These are phyloP conservation scores for Ormyrus rosae DNA, from an alignment of 2,888 invertebrate genomes.

Conservation along the genomic window DNA sequence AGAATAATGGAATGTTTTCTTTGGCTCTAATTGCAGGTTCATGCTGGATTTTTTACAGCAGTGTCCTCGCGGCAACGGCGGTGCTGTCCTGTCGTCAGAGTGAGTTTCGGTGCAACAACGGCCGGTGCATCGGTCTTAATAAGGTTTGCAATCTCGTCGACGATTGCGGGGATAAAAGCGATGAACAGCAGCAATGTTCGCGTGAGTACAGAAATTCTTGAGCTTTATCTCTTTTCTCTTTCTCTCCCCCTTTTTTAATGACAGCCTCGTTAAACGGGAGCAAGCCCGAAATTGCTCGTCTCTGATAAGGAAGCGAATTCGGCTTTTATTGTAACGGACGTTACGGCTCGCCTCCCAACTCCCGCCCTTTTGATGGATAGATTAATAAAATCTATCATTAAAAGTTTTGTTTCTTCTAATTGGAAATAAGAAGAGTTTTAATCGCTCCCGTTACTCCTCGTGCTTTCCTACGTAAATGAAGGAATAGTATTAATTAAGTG, in stretches of 20 bases:
- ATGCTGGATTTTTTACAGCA: slow-evolving; percentile 69
- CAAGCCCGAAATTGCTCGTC: slow-evolving; percentile 14
- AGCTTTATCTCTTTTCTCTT: not conserved
- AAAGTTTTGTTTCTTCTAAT: too few species aligned
- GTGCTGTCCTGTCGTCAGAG: slow-evolving; percentile 77
- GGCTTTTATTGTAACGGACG: not conserved
- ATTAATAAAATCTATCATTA: slow-evolving; percentile 4
- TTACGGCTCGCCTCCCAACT: not conserved
- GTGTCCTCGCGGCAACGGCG: slow-evolving; percentile 67
- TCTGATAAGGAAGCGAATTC: slow-evolving; percentile 16
- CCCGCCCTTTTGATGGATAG: not conserved
- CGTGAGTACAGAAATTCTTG: slow-evolving; percentile 79
- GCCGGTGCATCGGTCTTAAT: slow-evolving; percentile 83
- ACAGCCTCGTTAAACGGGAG: slow-evolving; percentile 5
- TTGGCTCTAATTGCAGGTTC: slow-evolving; percentile 67
- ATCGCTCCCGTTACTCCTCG: not conserved
- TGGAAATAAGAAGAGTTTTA: too few species aligned
- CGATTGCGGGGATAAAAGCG: slow-evolving; percentile 87
- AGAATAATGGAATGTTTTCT: slow-evolving; percentile 41
- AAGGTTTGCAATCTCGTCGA: slow-evolving; percentile 87
- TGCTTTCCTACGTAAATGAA: too few species aligned
- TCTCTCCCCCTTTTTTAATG: slow-evolving; percentile 17
- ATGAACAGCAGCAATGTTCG: slow-evolving; percentile 85
- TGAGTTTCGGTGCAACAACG: slow-evolving; percentile 77
- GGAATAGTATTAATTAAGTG: too few species aligned